These are phyloP conservation scores for Speoplatyrhinus poulsoni DNA, from an alignment of 2,113 vertebrate genomes.

Conservation along the genomic window DNA sequence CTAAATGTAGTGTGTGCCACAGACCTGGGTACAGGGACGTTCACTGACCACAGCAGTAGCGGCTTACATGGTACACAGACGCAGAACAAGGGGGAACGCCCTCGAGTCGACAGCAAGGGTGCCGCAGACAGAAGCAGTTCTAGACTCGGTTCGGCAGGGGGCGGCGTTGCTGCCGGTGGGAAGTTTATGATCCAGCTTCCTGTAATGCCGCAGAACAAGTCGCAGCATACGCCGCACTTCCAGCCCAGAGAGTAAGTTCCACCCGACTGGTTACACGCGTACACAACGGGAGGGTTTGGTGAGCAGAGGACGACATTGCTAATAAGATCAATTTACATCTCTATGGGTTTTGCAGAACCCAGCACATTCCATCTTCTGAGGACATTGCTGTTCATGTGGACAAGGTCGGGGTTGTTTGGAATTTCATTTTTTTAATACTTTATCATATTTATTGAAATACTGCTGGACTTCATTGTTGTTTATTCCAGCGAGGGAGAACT, in stretches of 20 bases:
- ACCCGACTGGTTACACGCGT: background rate
- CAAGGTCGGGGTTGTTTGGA: slow-evolving; percentile 62
- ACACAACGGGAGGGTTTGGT: background rate
- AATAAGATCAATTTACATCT: background rate
- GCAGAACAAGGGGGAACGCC: slow-evolving; percentile 68
- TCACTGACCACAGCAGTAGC: slow-evolving; percentile 60
- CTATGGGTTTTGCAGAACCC: slow-evolving; percentile 36
- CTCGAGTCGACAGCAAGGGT: slow-evolving; percentile 69
- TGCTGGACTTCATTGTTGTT: background rate
- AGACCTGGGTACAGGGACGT: slow-evolving; percentile 72
- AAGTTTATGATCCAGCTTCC: slow-evolving; percentile 68
- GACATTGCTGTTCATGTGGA: slow-evolving; percentile 56
- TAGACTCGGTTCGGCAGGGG: slow-evolving; percentile 32
- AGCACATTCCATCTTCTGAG: slow-evolving; percentile 40
- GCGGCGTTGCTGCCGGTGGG: slow-evolving; percentile 39
- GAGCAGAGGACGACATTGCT: background rate
- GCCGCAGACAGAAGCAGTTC: slow-evolving; percentile 60
- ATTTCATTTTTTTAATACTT: background rate
- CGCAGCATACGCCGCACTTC: slow-evolving; percentile 56
- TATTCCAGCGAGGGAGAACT: slow-evolving; percentile 7
- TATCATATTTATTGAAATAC: too few relatives aligned
- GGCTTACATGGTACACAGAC: slow-evolving; percentile 59
- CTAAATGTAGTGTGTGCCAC: slow-evolving; percentile 1
- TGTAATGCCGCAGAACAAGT: slow-evolving; percentile 33
- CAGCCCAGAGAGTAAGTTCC: slow-evolving; percentile 64